Percentiles rank a stretch among this genome's conserved stretches.
Conservation (phyloP, 2,113 vertebrate genomes). For the Cyprinodon variegatus region DNA sequence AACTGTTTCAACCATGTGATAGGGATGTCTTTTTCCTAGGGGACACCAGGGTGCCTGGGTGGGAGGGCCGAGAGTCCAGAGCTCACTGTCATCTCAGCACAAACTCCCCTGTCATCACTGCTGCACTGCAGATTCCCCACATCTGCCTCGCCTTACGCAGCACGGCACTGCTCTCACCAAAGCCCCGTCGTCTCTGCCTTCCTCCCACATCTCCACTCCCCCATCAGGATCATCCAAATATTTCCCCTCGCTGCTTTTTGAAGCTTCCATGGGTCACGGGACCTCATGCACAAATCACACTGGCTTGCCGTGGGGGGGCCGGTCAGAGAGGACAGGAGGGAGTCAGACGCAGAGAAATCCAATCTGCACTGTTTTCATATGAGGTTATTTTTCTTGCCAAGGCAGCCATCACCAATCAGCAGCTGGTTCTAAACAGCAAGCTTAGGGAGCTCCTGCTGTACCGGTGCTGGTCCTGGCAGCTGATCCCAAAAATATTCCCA, state of each 20-base stretch:
- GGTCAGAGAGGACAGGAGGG: constrained; percentile 74
- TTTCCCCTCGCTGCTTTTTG: constrained; percentile 88
- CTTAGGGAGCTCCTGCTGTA: constrained; percentile 59
- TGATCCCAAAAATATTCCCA: constrained; percentile 67
- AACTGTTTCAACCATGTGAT: constrained; percentile 28
- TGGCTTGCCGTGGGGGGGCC: constrained; percentile 80
- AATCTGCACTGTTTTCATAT: constrained; percentile 86
- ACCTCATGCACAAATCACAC: constrained; percentile 96
- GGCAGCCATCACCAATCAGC: constrained; percentile 81
- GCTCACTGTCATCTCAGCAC: constrained; percentile 33
- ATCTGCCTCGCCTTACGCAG: constrained; percentile 90
- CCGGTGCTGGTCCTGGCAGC: constrained; percentile 56
- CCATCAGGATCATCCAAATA: constrained; percentile 85
- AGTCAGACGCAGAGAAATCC: constrained; percentile 85
- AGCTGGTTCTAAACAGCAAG: constrained; percentile 65
- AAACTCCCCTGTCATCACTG: constrained; percentile 67
- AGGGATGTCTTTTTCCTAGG: constrained; percentile 26
- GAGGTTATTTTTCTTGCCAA: constrained; percentile 87
- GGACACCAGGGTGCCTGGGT: constrained; percentile 21
- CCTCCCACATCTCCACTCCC: constrained; percentile 77
- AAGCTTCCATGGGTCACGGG: constrained; percentile 92
- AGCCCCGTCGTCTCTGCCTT: constrained; percentile 62
- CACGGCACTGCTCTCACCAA: constrained; percentile 60
- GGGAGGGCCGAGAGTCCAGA: constrained; percentile 32
- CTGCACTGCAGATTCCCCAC: constrained; percentile 84